Evolutionary conservation across 1,140 invertebrate genomes (phyloP), one percentile per base, ranked within the genome.

Genomic region (Diorhabda sublineata): DNA sequence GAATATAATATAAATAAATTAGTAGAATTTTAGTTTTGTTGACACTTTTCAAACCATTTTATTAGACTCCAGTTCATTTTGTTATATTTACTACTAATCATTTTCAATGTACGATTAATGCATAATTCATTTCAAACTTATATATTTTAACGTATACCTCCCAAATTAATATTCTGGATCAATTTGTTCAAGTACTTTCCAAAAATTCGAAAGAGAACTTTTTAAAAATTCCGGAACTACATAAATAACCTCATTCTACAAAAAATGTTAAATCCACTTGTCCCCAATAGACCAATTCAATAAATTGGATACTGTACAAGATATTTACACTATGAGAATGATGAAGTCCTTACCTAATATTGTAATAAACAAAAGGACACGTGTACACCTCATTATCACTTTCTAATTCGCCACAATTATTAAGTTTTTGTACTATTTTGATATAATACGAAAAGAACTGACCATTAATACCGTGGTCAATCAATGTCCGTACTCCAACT

Each of bases 321-420:
- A 52, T 52, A 52, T 52, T 8, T 52, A 52, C 47, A 52, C 6
- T 4, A 52, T 8, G 47, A 52, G n/a, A 52, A 6, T 52, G 2
- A 8, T 52, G 47, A 52, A 52, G 47, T n/a, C 47, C 47, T 52
- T 52, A 52, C 47, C 47, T 52, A 52, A 52, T 52, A 52, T 52
- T 3, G 47, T 4, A 52, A 52, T n/a, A 52, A 52, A 52, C 47
- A 52, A 52, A 52, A 52, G 47, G 6, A 52, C n/a, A n/a, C n/a
- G 2, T n/a, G 47, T 8, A 52, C 47, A 52, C 47, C n/a, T 52
- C 47, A 52, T 52, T 52, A 8, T 52, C 47, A 52, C 47, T 52
- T 52, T 52, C 47, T 52, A 52, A 52, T 8, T n/a, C 47, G 4
- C 47, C 47, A n/a, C 47, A 52, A 52, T 52, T 52, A 52, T 8